Percentiles rank a stretch among this genome's conserved stretches.
Conservation (phyloP, 2,113 vertebrate species). For the Aspidoscelis tigris region DNA sequence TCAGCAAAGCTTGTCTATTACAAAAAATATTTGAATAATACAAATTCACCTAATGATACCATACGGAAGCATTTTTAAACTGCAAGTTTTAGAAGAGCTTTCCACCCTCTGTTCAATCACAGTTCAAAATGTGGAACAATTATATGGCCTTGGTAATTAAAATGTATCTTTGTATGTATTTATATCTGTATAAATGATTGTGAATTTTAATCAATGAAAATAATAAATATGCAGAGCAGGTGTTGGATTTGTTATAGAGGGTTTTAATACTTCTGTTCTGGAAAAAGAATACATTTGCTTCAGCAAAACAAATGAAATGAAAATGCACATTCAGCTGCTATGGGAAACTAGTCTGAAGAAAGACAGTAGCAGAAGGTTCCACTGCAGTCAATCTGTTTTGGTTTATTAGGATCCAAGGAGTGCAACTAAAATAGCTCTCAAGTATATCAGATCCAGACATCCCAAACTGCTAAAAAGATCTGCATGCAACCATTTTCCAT, state of each 20-base stretch:
- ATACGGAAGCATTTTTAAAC: too few relatives aligned
- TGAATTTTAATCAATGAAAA: too few relatives aligned
- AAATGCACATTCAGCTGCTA: not conserved
- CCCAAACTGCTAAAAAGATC: not conserved
- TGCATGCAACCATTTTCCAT: not conserved
- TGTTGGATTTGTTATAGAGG: not conserved
- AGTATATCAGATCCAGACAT: not conserved
- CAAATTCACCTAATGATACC: not conserved
- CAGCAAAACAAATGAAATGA: conserved; percentile 5
- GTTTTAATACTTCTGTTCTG: not conserved
- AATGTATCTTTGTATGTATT: not conserved
- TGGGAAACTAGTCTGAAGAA: not conserved
- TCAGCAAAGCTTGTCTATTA: not conserved
- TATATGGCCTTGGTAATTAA: not conserved
- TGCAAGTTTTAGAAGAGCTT: not conserved
- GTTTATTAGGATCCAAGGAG: conserved; percentile 17
- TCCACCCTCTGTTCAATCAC: not conserved
- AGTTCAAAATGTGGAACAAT: not conserved
- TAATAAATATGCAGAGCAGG: not conserved
- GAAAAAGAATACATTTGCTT: not conserved
- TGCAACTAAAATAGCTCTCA: not conserved
- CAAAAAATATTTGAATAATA: not conserved
- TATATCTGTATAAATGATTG: too few relatives aligned
- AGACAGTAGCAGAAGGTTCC: not conserved
- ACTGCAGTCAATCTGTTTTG: conserved; percentile 13